These are phyloP conservation scores for Parotocinclus haroldoi DNA, from an alignment of 2,797 vertebrate species.

Conservation along the genomic window DNA sequence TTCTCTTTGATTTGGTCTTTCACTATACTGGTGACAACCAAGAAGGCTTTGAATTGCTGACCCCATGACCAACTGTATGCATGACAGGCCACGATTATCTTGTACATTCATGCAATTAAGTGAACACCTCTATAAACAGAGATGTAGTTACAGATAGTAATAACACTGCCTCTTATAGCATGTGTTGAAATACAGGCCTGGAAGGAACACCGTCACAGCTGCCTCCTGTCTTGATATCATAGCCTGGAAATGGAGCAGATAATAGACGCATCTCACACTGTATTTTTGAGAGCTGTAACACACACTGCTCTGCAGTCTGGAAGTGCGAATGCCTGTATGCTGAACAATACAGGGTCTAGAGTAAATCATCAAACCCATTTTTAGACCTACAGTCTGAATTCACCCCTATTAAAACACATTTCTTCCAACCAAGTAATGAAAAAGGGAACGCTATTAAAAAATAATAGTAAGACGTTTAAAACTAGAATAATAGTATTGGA, in stretches of 20 bases:
- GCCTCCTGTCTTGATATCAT: neutral
- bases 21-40: neutral
- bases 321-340: too few species aligned
- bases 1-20: neutral
- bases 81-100: slow-evolving; percentile 26
- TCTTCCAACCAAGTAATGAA: too few species aligned
- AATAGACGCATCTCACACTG: neutral
- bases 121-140: slow-evolving; percentile 25
- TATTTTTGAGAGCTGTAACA: neutral
- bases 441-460: too few species aligned
- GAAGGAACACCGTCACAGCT: slow-evolving; percentile 5
- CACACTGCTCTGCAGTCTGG: neutral
- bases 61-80: slow-evolving; percentile 12
- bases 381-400: too few species aligned
- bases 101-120: slow-evolving; percentile 20
- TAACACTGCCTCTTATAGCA: slow-evolving; percentile 18
- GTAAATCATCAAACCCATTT: too few species aligned
- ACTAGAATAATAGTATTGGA: too few species aligned
- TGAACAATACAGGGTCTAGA: too few species aligned
- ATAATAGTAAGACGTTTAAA: too few species aligned
- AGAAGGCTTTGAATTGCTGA: slow-evolving; percentile 26
- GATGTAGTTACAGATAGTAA: slow-evolving; percentile 5
- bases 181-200: slow-evolving; percentile 19
- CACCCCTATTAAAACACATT: too few species aligned
- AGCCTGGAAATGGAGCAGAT: neutral